Conservation (phyloP, 2,888 invertebrate species). For the Drosophila kanekoi region DNA sequence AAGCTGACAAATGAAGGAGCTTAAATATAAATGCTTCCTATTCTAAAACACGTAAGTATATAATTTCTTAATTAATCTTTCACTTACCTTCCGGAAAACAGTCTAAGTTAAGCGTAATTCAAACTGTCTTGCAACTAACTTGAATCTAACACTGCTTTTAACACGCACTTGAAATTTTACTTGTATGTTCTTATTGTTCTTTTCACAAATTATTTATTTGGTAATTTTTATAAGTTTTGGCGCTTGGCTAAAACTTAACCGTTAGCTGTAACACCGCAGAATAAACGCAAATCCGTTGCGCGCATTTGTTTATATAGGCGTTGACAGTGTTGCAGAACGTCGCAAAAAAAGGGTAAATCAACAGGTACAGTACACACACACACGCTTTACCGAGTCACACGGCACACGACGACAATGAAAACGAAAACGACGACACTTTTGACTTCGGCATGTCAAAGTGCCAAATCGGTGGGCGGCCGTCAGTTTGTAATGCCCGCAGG, state of each 20-base stretch:
- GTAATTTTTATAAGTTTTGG: conserved; percentile 1
- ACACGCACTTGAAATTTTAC: not conserved
- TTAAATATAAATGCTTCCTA: too few relatives aligned
- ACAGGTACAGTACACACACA: conserved; percentile 61
- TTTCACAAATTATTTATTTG: conserved; percentile 17
- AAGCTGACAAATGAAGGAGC: too few relatives aligned
- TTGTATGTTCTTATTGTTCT: not conserved
- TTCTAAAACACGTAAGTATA: too few relatives aligned
- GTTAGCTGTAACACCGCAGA: conserved; percentile 70
- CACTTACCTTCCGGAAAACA: conserved; percentile 27
- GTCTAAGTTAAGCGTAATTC: not conserved
- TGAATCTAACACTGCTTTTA: conserved; percentile 3
- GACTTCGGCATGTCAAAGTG: conserved; percentile 43
- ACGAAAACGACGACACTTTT: conserved; percentile 48
- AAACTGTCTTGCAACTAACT: not conserved
- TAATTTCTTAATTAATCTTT: too few relatives aligned
- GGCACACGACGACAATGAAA: conserved; percentile 30
- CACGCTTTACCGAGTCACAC: conserved; percentile 14
- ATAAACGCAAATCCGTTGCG: conserved; percentile 76
- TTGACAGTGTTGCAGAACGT: conserved; percentile 37
- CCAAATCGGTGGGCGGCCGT: conserved; percentile 43
- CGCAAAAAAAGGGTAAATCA: conserved; percentile 71
- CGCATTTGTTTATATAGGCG: conserved; percentile 74
- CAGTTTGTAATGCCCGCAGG: conserved; percentile 9
- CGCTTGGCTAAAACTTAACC: conserved; percentile 46